phyloP scores from a whole-genome alignment of 1,140 invertebrate genomes.

The Diabrotica undecimpunctata region DNA sequence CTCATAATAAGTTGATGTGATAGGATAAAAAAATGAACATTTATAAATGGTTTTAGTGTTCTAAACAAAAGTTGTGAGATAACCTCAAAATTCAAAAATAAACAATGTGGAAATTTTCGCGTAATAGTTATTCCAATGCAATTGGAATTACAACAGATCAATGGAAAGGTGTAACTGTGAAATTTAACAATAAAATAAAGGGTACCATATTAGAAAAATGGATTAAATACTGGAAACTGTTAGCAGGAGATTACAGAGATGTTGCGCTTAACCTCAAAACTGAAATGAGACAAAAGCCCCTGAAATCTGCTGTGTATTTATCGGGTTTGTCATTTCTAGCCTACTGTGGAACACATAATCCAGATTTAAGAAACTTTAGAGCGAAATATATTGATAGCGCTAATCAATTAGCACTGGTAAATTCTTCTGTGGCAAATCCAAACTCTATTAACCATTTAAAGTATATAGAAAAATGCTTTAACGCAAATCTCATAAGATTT shows the following conservation, averaged over 20 bases:
- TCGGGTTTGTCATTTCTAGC: slow-evolving; percentile 47
- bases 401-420: slow-evolving; percentile 64
- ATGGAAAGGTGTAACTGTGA: slow-evolving; percentile 26
- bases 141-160: slow-evolving; percentile 16
- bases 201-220: slow-evolving; percentile 63
- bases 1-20: too few species aligned
- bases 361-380: slow-evolving; percentile 60
- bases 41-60: too few species aligned
- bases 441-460: slow-evolving; percentile 61
- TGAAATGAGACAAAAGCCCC: slow-evolving; percentile 56
- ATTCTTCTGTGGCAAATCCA: slow-evolving; percentile 63
- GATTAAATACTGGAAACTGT: slow-evolving; percentile 60
- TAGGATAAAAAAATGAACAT: too few species aligned
- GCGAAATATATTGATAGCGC: slow-evolving; percentile 55
- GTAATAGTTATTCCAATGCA: slow-evolving; percentile 10
- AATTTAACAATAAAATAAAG: slow-evolving; percentile 45
- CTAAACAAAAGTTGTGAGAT: too few species aligned
- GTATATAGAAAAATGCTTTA: slow-evolving; percentile 59
- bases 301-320: slow-evolving; percentile 51
- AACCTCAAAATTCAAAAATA: not conserved
- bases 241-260: slow-evolving; percentile 59
- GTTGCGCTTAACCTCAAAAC: slow-evolving; percentile 54
- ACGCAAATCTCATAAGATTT: slow-evolving; percentile 62
- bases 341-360: slow-evolving; percentile 58
- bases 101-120: slow-evolving; percentile 17